Evolutionary conservation across 2,797 vertebrate species (phyloP), one percentile per base, ranked within the genome.

Genomic region (Lophius americanus): DNA sequence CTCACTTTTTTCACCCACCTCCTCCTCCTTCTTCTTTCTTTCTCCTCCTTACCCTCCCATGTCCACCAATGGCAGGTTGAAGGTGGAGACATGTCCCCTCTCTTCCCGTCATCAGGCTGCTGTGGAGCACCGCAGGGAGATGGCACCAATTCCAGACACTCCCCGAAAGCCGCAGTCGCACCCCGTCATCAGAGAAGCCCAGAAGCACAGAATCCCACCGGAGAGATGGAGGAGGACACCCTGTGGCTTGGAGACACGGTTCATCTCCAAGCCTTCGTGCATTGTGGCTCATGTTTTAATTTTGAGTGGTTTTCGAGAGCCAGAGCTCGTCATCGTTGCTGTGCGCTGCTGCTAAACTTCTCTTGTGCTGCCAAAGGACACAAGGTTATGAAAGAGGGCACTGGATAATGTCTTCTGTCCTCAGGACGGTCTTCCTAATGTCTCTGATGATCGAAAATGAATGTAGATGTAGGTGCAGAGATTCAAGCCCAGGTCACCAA

Each of bases 141-240:
- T 82, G 85, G 85, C 78, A 74, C 68, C 79, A 84, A 87, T 89
- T 91, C 88, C 89, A 86, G 78, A 85, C 79, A 54, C 82, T 88
- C 85, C 82, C 87, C 82, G 83, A 65, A 84, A 87, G 82, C 88
- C 86, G 64, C 89, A 91, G 82, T 83, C 76, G 59, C 90, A 91
- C 81, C 88, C 90, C 74, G 43, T 88, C 88, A 84, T 88, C 82
- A 86, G 71, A 61, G 72, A 59, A 68, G 56, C 70, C 64, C 64
- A 46, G 72, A 59, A 68, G 56, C 70, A 62, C 64, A 46, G 53
- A 72, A 76, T 82, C 75, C 81, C 79, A 60, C 61, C 63, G 14
- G 61, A 39, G 52, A 79, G 85, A 71, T 58, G 33, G 36, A 64
- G 70, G 61, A 69, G 58, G 81, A 79, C 75, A 73, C 74, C 81